These are phyloP conservation scores for Lithodes maja DNA, from an alignment of 2,888 invertebrate genomes.

Conservation along the genomic window DNA sequence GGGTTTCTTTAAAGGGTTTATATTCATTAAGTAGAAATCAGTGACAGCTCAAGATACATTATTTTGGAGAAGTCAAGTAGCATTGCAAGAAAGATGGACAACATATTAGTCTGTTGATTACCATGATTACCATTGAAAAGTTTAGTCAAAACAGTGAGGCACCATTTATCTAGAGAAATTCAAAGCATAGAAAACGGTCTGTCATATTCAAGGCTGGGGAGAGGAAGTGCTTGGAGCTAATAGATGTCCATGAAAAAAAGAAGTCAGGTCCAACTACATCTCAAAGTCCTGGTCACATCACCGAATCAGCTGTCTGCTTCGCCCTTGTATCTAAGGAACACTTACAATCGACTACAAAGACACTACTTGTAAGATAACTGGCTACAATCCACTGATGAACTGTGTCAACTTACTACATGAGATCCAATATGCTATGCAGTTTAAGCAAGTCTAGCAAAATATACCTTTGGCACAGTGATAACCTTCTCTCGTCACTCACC, in stretches of 20 bases:
- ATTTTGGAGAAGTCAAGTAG: no score
- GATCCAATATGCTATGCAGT: slow-evolving; percentile 37
- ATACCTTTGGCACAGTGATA: slow-evolving; percentile 63
- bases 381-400: slow-evolving; percentile 18
- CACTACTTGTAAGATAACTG: background rate
- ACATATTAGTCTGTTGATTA: no score
- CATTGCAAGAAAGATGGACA: no score
- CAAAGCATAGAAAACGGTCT: no score
- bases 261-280: slow-evolving; percentile 16
- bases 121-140: no score
- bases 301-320: background rate
- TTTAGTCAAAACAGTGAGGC: background rate
- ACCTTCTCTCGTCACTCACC: slow-evolving; percentile 17
- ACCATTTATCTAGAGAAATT: background rate
- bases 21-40: no score
- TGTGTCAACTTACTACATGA: slow-evolving; percentile 11
- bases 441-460: slow-evolving; percentile 42
- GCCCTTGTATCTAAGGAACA: slow-evolving; percentile 20
- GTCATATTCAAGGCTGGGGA: background rate
- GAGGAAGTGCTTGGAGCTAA: background rate
- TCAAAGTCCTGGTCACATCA: slow-evolving; percentile 23
- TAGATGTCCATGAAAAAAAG: background rate
- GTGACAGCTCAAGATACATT: no score
- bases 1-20: no score
- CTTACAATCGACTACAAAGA: slow-evolving; percentile 14